phyloP scores from a whole-genome alignment of 1,140 invertebrate species.

The Theocolax elegans region DNA sequence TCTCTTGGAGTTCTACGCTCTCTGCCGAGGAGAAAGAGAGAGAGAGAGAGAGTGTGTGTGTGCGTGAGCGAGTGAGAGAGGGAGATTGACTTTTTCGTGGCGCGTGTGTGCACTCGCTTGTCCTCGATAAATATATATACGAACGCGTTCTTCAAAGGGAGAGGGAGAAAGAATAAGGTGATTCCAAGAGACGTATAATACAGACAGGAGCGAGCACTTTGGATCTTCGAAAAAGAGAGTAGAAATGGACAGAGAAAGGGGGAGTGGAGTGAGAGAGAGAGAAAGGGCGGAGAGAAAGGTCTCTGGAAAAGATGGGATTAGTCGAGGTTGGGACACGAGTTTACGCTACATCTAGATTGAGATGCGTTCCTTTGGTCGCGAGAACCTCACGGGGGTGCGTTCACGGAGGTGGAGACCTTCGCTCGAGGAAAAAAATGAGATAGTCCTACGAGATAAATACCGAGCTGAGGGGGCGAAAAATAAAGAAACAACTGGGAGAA shows the following conservation, averaged over 20 bases:
- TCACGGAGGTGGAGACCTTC: no score
- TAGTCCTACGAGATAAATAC: slow-evolving; percentile 30
- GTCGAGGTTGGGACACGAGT: slow-evolving; percentile 47
- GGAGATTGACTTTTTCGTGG: slow-evolving; percentile 24
- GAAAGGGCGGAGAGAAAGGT: slow-evolving; percentile 13
- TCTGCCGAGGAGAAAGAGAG: no score
- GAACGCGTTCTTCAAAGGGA: background rate
- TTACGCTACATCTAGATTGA: slow-evolving; percentile 59
- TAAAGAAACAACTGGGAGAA: background rate
- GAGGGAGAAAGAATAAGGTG: slow-evolving; percentile 1
- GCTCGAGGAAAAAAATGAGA: slow-evolving; percentile 41
- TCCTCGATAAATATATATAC: slow-evolving; percentile 55
- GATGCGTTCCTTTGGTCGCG: slow-evolving; percentile 48
- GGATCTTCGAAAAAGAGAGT: no score
- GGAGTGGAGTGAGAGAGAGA: background rate
- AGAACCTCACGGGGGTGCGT: no score
- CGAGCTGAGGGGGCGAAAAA: slow-evolving; percentile 17
- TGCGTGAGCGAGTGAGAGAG: no score
- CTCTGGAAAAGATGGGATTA: slow-evolving; percentile 51
- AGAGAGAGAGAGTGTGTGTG: no score
- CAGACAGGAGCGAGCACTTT: slow-evolving; percentile 39
- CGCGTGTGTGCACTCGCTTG: slow-evolving; percentile 46
- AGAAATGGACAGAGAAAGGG: slow-evolving; percentile 24
- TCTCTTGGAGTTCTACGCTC: no score
- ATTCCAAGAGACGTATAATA: slow-evolving; percentile 11